Evolutionary conservation across 2,888 invertebrate species (phyloP).

Genomic region (Neocrepidodera transversa): DNA sequence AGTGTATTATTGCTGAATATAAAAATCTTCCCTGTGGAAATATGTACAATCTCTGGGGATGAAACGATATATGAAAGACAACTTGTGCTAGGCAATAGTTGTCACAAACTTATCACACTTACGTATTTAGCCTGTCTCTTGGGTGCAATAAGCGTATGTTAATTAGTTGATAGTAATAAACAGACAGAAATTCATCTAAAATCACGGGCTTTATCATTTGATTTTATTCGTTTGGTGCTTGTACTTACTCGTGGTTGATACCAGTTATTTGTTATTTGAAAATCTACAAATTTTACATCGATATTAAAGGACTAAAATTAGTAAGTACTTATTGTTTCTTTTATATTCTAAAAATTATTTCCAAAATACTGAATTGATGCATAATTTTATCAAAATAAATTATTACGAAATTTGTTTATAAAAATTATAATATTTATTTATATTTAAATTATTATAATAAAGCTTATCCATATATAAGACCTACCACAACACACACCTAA

Average conservation of each 20-base stretch:
- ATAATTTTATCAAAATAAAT: no score
- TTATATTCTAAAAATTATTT: no score
- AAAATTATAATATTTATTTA: no score
- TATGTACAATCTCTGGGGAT: slow-evolving; percentile 53
- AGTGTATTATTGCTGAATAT: slow-evolving; percentile 46
- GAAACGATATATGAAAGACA: slow-evolving; percentile 53
- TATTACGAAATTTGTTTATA: no score
- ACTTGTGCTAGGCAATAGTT: slow-evolving; percentile 59
- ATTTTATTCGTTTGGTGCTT: slow-evolving; percentile 15
- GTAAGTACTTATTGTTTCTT: neutral
- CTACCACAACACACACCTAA: no score
- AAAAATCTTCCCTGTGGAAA: slow-evolving; percentile 47
- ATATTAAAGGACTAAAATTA: neutral
- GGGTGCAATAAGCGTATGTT: slow-evolving; percentile 52
- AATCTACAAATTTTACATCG: neutral
- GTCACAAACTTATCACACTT: slow-evolving; percentile 55
- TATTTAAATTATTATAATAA: no score
- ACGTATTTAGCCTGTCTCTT: slow-evolving; percentile 52
- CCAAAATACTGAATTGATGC: no score
- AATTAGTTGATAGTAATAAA: slow-evolving; percentile 48
- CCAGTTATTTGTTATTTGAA: neutral
- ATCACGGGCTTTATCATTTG: slow-evolving; percentile 30
- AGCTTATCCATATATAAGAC: no score
- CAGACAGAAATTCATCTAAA: slow-evolving; percentile 41
- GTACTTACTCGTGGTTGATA: slow-evolving; percentile 11